phyloP scores from a whole-genome alignment of 2,113 vertebrate genomes.

The Cephalopterus ornatus region DNA sequence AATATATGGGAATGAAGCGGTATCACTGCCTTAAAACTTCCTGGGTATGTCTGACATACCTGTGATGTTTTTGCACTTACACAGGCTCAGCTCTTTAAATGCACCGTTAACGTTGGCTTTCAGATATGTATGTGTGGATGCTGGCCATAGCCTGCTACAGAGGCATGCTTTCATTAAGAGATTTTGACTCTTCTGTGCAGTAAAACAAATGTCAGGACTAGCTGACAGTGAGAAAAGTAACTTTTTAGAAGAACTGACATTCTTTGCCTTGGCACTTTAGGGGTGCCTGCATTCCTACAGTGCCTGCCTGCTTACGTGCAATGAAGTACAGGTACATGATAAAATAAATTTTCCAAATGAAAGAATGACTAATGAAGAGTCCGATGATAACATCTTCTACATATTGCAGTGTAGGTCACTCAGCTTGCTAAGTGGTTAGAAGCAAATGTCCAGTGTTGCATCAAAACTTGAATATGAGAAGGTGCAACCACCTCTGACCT shows the following conservation, averaged over 20 bases:
- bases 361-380: neutral
- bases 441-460: neutral
- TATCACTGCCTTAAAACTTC: neutral
- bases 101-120: neutral
- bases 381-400: neutral
- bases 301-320: neutral
- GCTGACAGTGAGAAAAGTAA: neutral
- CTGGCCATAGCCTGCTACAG: neutral
- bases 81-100: neutral
- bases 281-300: neutral
- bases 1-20: neutral
- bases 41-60: neutral
- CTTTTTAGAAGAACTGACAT: rapidly evolving
- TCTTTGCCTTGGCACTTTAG: neutral
- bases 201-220: neutral
- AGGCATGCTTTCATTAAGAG: neutral
- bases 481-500: neutral
- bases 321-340: neutral
- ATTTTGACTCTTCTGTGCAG: neutral
- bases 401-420: neutral
- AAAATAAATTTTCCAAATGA: neutral
- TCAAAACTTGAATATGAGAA: neutral
- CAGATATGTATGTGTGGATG: neutral
- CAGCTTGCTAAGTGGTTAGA: neutral
- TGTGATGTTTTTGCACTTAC: neutral